Evolutionary conservation across 2,888 invertebrate species (phyloP).

Genomic region (Rotaria macrura): DNA sequence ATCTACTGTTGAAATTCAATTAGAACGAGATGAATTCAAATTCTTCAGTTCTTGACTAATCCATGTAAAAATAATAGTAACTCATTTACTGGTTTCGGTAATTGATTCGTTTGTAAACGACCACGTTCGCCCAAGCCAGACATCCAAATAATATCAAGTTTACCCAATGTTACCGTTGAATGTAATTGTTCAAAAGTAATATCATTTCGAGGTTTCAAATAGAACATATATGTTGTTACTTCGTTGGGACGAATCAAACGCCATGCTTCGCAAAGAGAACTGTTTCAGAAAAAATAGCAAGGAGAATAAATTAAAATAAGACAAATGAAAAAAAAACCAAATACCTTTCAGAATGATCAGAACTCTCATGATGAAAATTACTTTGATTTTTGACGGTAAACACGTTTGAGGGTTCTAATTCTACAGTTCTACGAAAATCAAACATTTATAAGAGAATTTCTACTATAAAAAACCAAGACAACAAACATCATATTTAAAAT

Average conservation of each 20-base stretch:
- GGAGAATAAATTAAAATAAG: neutral
- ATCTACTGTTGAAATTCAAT: no score
- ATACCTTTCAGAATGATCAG: conserved; percentile 25
- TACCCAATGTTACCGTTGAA: conserved; percentile 59
- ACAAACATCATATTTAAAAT: conserved; percentile 89
- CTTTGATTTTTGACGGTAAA: conserved; percentile 59
- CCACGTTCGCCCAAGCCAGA: conserved; percentile 91
- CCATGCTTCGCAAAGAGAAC: conserved; percentile 10
- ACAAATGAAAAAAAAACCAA: neutral
- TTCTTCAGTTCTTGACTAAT: no score
- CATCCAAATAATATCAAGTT: conserved; percentile 93
- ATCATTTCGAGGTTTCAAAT: conserved; percentile 67
- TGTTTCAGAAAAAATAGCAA: neutral
- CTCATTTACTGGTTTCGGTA: conserved; percentile 71
- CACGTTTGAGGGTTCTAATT: conserved; percentile 70
- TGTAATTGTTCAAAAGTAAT: conserved; percentile 60
- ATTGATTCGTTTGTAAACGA: conserved; percentile 83
- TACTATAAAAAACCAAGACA: no score
- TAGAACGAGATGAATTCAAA: no score
- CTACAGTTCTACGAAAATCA: neutral
- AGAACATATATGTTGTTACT: conserved; percentile 49
- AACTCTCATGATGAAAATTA: conserved; percentile 36
- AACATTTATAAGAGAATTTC: neutral
- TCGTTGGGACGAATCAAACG: neutral
- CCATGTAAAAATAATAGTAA: no score